Conservation (phyloP, 1,140 invertebrate species). For the Aphelenchoides fujianensis region DNA sequence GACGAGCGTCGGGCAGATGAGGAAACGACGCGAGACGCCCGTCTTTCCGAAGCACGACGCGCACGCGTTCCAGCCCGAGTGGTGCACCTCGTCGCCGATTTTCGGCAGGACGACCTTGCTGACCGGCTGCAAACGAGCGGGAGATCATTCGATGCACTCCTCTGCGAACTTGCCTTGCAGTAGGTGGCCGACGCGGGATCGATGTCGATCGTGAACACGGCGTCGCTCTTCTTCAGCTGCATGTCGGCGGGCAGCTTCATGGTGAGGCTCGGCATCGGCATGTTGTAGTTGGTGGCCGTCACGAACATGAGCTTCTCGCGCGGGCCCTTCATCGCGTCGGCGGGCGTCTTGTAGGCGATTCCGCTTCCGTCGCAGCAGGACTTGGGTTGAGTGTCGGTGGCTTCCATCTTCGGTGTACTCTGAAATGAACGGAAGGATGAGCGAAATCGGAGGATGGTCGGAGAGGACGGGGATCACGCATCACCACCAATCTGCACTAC, state of each 20-base stretch:
- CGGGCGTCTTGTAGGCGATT: constrained; percentile 8
- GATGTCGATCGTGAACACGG: constrained; percentile 22
- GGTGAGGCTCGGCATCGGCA: neutral
- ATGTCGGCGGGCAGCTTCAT: constrained; percentile 4
- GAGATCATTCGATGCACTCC: too few species aligned
- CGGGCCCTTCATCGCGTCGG: constrained; percentile 23
- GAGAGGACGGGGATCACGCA: too few species aligned
- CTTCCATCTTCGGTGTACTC: neutral
- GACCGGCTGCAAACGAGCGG: too few species aligned
- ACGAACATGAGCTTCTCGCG: constrained; percentile 17
- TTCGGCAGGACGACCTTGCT: constrained; percentile 32
- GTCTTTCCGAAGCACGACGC: constrained; percentile 31
- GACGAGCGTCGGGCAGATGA: constrained; percentile 41
- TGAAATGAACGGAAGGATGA: too few species aligned
- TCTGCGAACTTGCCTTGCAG: too few species aligned
- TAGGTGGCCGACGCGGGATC: constrained; percentile 18
- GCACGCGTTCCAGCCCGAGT: constrained; percentile 46
- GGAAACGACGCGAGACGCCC: constrained; percentile 1
- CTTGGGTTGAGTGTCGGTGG: neutral
- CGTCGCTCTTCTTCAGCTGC: constrained; percentile 6
- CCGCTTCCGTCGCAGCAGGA: neutral
- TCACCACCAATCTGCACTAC: too few species aligned
- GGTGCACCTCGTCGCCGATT: constrained; percentile 41
- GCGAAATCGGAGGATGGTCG: too few species aligned
- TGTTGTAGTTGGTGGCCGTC: constrained; percentile 6